Base-by-base conservation (phyloP, 2,888 invertebrate species). In the Cheilosia soror region DNA sequence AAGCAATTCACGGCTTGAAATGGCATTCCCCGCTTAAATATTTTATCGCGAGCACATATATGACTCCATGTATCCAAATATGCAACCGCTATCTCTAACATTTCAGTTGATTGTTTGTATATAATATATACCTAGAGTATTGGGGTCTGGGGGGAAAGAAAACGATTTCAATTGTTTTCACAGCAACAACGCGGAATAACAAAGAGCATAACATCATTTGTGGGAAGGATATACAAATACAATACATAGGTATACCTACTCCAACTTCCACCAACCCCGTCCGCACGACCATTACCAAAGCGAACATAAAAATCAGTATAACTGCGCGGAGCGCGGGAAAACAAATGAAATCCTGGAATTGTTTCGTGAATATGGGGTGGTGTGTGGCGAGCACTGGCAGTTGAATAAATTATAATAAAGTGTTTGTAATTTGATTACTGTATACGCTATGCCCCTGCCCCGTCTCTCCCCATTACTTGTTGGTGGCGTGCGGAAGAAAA, bases 251-350 rank as follows among this genome's bases (percentile, higher is more conserved):
- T 29, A 13, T 20, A 60, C 29, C 72, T 65, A 65, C 55, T 9
- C 68, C 53, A 68, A 55, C 42, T 5, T 2, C 3, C 55, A 25
- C 37, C 62, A 51, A 68, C 62, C 66, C 68, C 53, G 78, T 65
- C 80, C 71, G 49, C 71, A 40, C 73, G 71, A 60, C 80, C 80
- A 76, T 80, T 80, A 84, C 84, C 60, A 65, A 69, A 68, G 31
- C 53, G 80, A 75, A 80, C 80, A 84, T 84, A 84, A 84, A 84
- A 84, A 84, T 84, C 84, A 84, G 84, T 84, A 84, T 80, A 84
- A 84, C 84, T 84, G 84, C 80, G 75, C 83, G 78, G 37, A 33
- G 57, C 63, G 68, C 82, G 77, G 37, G 69, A 33, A 66, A 66
- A 82, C 72, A 80, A 71, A 66, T 84, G 80, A 75, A 84, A 75